Conservation (phyloP, 1,140 invertebrate species). For the Macrosteles quadrilineatus region DNA sequence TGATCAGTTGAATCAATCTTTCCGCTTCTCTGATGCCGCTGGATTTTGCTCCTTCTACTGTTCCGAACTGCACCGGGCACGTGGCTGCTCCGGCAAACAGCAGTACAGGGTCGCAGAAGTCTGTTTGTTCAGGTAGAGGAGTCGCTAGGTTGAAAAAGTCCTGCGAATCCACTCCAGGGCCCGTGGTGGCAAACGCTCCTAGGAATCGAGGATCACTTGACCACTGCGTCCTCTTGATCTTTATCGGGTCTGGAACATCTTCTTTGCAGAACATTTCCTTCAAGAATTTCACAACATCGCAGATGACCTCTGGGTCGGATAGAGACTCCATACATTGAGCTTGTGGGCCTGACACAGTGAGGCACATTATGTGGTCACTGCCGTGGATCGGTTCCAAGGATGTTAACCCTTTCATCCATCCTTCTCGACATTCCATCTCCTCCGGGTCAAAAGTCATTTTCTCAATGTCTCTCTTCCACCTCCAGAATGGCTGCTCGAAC, state of each 20-base stretch:
- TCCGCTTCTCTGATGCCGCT: conserved; percentile 82
- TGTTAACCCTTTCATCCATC: conserved; percentile 70
- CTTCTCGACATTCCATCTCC: conserved; percentile 56
- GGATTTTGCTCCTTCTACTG: conserved; percentile 77
- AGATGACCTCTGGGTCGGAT: conserved; percentile 52
- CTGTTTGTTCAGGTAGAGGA: conserved; percentile 62
- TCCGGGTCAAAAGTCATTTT: conserved; percentile 60
- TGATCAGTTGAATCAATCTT: conserved; percentile 56
- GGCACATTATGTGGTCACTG: conserved; percentile 67
- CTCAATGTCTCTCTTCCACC: conserved; percentile 54
- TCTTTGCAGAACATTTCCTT: background rate
- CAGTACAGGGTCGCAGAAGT: conserved; percentile 59
- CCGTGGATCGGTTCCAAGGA: conserved; percentile 65
- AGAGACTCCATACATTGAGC: conserved; percentile 70
- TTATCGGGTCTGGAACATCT: conserved; percentile 60
- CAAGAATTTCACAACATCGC: conserved; percentile 41
- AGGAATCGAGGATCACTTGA: conserved; percentile 66
- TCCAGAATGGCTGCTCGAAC: conserved; percentile 76
- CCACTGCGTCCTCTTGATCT: conserved; percentile 69
- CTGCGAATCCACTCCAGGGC: conserved; percentile 61
- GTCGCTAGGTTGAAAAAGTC: conserved; percentile 55
- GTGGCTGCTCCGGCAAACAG: conserved; percentile 90
- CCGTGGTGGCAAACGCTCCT: conserved; percentile 72
- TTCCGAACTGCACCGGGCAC: conserved; percentile 70
- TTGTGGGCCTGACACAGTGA: conserved; percentile 47